These are phyloP conservation scores for Aplochiton taeniatus DNA, from an alignment of 2,797 vertebrate genomes.

Conservation along the genomic window DNA sequence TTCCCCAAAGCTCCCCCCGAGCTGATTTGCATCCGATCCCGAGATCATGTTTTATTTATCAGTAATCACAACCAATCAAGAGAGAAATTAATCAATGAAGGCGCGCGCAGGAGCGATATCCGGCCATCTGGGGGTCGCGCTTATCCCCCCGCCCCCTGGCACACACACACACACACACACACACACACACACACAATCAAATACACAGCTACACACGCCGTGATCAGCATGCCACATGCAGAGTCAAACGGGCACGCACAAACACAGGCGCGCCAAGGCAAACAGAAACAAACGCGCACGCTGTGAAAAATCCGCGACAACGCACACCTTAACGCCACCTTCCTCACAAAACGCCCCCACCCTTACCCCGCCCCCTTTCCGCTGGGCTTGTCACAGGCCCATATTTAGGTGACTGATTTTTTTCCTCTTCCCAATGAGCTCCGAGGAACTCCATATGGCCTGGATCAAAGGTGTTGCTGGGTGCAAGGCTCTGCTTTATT, in stretches of 20 bases:
- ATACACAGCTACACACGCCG: background rate
- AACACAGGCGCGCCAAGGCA: background rate
- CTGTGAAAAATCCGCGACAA: too few species aligned
- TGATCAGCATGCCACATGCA: slow-evolving; percentile 27
- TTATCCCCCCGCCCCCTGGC: slow-evolving; percentile 61
- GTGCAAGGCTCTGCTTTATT: slow-evolving; percentile 99
- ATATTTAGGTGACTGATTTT: slow-evolving; percentile 84
- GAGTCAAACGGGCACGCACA: background rate
- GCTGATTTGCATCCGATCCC: slow-evolving; percentile 82
- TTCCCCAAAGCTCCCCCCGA: slow-evolving; percentile 73
- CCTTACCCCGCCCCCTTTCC: slow-evolving; percentile 47
- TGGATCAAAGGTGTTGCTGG: slow-evolving; percentile 99
- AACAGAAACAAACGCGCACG: too few species aligned
- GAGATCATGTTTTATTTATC: slow-evolving; percentile 88
- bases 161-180: slow-evolving; percentile 16
- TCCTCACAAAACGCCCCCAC: slow-evolving; percentile 34
- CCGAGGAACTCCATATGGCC: slow-evolving; percentile 94
- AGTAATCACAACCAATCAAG: slow-evolving; percentile 89
- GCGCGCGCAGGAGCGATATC: slow-evolving; percentile 78
- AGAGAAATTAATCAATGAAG: slow-evolving; percentile 88
- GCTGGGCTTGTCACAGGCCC: slow-evolving; percentile 79
- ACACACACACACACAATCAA: background rate
- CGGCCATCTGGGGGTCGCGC: slow-evolving; percentile 87
- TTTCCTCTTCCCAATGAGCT: slow-evolving; percentile 83
- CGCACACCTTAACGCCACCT: slow-evolving; percentile 21